Percentiles rank a stretch among this genome's conserved stretches.
These are phyloP conservation scores for Diadegma fenestrale DNA, from an alignment of 2,888 invertebrate species.

Conservation along the genomic window DNA sequence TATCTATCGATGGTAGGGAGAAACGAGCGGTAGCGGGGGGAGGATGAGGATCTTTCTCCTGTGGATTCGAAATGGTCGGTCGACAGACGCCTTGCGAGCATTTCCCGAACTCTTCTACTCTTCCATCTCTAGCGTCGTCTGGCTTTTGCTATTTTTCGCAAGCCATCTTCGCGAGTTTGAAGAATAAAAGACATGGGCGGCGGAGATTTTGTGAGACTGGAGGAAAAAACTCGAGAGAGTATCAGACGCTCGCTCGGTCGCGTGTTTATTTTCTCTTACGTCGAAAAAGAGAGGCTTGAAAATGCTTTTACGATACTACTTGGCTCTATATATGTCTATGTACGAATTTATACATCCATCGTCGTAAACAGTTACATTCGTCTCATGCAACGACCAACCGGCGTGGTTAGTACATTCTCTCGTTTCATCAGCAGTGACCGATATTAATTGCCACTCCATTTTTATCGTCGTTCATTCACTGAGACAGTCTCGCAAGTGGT, in stretches of 20 bases:
- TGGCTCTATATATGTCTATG: not conserved
- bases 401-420: conserved; percentile 64
- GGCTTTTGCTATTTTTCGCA: conserved; percentile 62
- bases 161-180: conserved; percentile 56
- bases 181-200: conserved; percentile 55
- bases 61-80: conserved; percentile 55
- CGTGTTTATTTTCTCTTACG: conserved; percentile 50
- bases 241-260: conserved; percentile 53
- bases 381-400: conserved; percentile 68
- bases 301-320: conserved; percentile 22
- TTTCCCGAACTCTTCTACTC: conserved; percentile 57
- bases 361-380: conserved; percentile 51
- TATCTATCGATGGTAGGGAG: conserved; percentile 80
- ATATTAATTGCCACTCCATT: conserved; percentile 81
- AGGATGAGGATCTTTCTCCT: conserved; percentile 58
- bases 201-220: conserved; percentile 36
- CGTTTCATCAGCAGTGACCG: conserved; percentile 72
- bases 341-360: conserved; percentile 1
- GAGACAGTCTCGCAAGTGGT: conserved; percentile 75
- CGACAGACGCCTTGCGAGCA: conserved; percentile 67
- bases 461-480: conserved; percentile 81
- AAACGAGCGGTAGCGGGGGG: not conserved
- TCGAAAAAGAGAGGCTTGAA: not conserved
- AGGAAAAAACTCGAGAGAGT: conserved; percentile 52
- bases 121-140: conserved; percentile 16